Base-by-base conservation (phyloP, 1,140 invertebrate species). In the Pseudachorutes palmiensis region DNA sequence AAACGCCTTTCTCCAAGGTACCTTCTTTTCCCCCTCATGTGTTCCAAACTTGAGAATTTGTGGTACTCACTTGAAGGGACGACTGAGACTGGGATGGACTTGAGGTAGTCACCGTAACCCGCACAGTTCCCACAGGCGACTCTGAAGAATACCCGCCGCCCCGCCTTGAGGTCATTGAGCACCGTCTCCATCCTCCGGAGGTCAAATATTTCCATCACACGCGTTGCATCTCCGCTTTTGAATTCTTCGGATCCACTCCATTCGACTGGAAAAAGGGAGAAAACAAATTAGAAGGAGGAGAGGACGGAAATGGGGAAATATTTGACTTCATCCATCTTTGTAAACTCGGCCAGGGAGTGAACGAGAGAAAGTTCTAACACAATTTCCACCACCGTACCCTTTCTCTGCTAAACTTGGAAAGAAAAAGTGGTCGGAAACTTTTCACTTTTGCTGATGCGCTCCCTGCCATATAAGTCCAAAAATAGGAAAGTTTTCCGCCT, bases 51-150 rank as follows among this genome's bases (percentile, higher is more conserved):
- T 41, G 36, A 60, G 9, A 60, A 60, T 29, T 24, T 48, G 45
- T 64, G 85, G 49, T 26, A 68, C 87, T 87, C 79, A 92, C 92
- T 92, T 73, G 92, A 95, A 16, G 93, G 92, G 28, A 92, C 85
- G 9, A 94, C 87, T 73, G 87, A 90, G 30, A 85, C 78, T 0
- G 92, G 92, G 26, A 85, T 87, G 0, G 91, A 87, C 24, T 81
- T 82, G 22, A 85, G 81, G 75, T 83, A 90, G n/a, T 82, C 80
- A 49, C 92, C 91, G 81, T 87, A 97, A 16, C 92, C 94, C 75
- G 90, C 91, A n/a, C 94, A 81, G 77, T 97, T 97, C 57, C 92
- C 90, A 63, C 87, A 87, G 24, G 87, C 83, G 0, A 90, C 90
- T 62, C 92, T 82, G 75, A 97, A 91, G 78, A 88, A 92, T 78